These are phyloP conservation scores for Brachyptera putata DNA, from an alignment of 2,888 invertebrate species.

Conservation along the genomic window DNA sequence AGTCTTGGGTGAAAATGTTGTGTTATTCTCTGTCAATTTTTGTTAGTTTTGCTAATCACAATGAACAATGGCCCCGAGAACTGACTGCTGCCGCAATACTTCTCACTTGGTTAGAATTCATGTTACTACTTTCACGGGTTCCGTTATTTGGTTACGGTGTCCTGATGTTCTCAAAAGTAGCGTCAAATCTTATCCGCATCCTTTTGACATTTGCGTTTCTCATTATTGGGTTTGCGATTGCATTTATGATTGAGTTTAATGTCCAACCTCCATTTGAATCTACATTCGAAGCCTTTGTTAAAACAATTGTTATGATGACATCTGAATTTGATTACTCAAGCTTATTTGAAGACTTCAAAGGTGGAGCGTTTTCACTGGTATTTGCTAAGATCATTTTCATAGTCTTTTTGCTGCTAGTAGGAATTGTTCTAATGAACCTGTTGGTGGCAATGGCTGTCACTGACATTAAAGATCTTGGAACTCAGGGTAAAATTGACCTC, in stretches of 20 bases:
- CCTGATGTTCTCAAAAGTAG: slow-evolving; percentile 57
- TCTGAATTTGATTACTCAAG: slow-evolving; percentile 55
- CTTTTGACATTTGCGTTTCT: slow-evolving; percentile 48
- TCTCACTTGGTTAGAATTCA: slow-evolving; percentile 54
- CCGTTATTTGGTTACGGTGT: slow-evolving; percentile 57
- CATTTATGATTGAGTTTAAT: slow-evolving; percentile 55
- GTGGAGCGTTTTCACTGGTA: slow-evolving; percentile 44
- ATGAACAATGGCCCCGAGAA: slow-evolving; percentile 48
- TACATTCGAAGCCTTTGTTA: slow-evolving; percentile 53
- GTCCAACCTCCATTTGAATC: slow-evolving; percentile 50
- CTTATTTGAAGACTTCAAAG: slow-evolving; percentile 44
- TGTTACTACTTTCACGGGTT: slow-evolving; percentile 54
- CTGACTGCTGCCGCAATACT: slow-evolving; percentile 52
- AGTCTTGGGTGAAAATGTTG: slow-evolving; percentile 54
- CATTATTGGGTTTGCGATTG: slow-evolving; percentile 53
- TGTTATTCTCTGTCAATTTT: slow-evolving; percentile 48
- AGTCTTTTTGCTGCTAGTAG: slow-evolving; percentile 51
- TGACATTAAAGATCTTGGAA: slow-evolving; percentile 54
- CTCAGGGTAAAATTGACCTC: slow-evolving; percentile 53
- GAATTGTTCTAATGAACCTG: slow-evolving; percentile 57
- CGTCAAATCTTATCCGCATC: slow-evolving; percentile 51
- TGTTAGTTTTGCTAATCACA: slow-evolving; percentile 44
- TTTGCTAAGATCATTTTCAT: slow-evolving; percentile 52
- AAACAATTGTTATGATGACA: slow-evolving; percentile 58
- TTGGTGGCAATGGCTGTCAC: slow-evolving; percentile 58